phyloP scores from a whole-genome alignment of 2,888 invertebrate genomes.

The Callimorpha dominula region DNA sequence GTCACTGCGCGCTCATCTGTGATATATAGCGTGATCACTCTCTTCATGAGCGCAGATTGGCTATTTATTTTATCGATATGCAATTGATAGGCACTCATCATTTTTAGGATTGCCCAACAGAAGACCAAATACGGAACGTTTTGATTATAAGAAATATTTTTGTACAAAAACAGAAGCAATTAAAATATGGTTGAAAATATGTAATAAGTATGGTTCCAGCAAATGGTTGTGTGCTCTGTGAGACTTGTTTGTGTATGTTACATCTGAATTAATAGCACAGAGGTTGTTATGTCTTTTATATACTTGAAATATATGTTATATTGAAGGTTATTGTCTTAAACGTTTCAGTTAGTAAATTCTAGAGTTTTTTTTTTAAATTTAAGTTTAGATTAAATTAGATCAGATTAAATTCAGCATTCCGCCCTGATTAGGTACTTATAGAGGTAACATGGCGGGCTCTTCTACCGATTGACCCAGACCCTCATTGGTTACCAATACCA shows the following conservation, averaged over 20 bases:
- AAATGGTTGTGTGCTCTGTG: background rate
- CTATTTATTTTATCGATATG: constrained; percentile 34
- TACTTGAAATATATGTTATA: background rate
- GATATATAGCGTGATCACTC: constrained; percentile 24
- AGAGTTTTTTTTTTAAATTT: background rate
- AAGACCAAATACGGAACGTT: background rate
- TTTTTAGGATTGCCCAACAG: background rate
- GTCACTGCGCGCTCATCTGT: constrained; percentile 19
- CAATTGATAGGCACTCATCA: constrained; percentile 6
- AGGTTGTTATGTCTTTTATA: background rate
- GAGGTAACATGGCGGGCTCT: background rate
- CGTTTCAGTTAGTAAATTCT: too few species aligned
- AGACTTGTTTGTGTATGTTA: background rate
- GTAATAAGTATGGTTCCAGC: too few species aligned
- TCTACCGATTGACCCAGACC: background rate
- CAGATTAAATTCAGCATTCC: background rate
- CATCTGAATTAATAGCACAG: background rate
- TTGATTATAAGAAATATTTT: background rate
- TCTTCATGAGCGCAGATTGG: constrained; percentile 59
- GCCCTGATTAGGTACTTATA: background rate
- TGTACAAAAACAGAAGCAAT: background rate
- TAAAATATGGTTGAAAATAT: background rate
- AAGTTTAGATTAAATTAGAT: background rate
- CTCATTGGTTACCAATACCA: background rate
- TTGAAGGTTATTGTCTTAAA: too few species aligned